Base-by-base conservation (phyloP, 2,888 invertebrate species). In the Thysanoteuthis rhombus region DNA sequence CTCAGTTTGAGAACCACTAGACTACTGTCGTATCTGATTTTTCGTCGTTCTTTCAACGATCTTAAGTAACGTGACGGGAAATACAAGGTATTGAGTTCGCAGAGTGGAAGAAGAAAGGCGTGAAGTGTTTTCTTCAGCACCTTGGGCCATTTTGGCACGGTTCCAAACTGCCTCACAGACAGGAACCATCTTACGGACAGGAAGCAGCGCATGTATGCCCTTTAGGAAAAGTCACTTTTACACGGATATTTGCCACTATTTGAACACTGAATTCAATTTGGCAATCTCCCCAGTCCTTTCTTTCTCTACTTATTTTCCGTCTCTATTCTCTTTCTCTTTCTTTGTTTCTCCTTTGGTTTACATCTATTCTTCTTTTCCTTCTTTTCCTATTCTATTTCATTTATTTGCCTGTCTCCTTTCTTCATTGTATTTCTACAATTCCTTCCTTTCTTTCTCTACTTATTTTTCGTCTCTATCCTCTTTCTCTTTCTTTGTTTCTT, bases 41-140 rank as follows among this genome's bases (percentile, higher is more conserved):
- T 75, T n/a, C 10, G 0, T 36, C n/a, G 1, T 19, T 36, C 75
- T 75, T 75, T 75, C 75, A n/a, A 36, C 16, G 16, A n/a, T n/a
- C n/a, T 75, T 75, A n/a, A 75, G 75, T 75, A 75, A 75, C 75
- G n/a, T 75, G n/a, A 75, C 75, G 75, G n/a, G 75, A 75, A 75
- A 75, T 75, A 4, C 75, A n/a, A 75, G 4, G 75, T 75, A 75
- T 75, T n/a, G 75, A 12, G 75, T 75, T 75, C 75, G 10, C 75
- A 75, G 75, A 75, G 75, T 75, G n/a, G 75, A 75, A 75, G n/a
- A 75, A 75, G 75, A 36, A 75, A 75, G n/a, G 75, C 36, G n/a
- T 12, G n/a, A 75, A 75, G 75, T 75, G 12, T n/a, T 75, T 75
- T 75, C 75, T 36, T n/a, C 19, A 75, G 75, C 4, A 25, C 75